Percentiles rank a stretch among this genome's conserved stretches.
phyloP scores from a whole-genome alignment of 2,797 vertebrate species.

The Gymnocypris eckloni region DNA sequence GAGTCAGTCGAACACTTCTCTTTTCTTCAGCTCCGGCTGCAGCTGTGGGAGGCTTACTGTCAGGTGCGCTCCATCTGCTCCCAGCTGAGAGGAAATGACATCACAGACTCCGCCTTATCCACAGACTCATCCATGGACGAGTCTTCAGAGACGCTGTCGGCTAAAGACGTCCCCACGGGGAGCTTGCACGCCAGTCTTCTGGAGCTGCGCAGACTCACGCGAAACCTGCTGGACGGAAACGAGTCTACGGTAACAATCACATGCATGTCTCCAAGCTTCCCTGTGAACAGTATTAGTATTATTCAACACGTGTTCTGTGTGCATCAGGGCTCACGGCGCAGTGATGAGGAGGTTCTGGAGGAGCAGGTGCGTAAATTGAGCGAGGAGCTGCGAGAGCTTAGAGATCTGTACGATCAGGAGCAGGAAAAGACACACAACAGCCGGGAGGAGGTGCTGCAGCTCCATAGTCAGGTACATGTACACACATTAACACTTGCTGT shows the following conservation, averaged over 20 bases:
- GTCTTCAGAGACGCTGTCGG: slow-evolving; percentile 94
- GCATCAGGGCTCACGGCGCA: slow-evolving; percentile 86
- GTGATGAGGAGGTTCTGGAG: slow-evolving; percentile 93
- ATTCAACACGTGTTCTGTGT: slow-evolving; percentile 33
- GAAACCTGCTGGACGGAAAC: slow-evolving; percentile 91
- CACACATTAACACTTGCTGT: not conserved
- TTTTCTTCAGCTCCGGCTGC: slow-evolving; percentile 85
- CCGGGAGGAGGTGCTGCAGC: slow-evolving; percentile 86
- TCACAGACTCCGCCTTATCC: slow-evolving; percentile 93
- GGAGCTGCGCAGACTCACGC: slow-evolving; percentile 93
- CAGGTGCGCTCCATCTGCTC: slow-evolving; percentile 94
- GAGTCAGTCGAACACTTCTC: not conserved
- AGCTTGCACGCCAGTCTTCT: slow-evolving; percentile 90
- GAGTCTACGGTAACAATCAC: slow-evolving; percentile 86
- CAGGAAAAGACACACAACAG: slow-evolving; percentile 85
- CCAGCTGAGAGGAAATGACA: slow-evolving; percentile 91
- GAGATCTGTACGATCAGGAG: slow-evolving; percentile 89
- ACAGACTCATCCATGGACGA: slow-evolving; percentile 98
- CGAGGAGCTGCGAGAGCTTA: slow-evolving; percentile 88
- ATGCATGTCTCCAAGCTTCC: slow-evolving; percentile 11
- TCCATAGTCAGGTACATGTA: slow-evolving; percentile 89
- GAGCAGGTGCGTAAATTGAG: slow-evolving; percentile 92
- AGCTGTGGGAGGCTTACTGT: slow-evolving; percentile 96
- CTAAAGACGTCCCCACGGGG: slow-evolving; percentile 92
- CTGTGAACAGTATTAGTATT: not conserved